Base-by-base conservation (phyloP, 2,888 invertebrate genomes). In the Eucera pruinosa region DNA sequence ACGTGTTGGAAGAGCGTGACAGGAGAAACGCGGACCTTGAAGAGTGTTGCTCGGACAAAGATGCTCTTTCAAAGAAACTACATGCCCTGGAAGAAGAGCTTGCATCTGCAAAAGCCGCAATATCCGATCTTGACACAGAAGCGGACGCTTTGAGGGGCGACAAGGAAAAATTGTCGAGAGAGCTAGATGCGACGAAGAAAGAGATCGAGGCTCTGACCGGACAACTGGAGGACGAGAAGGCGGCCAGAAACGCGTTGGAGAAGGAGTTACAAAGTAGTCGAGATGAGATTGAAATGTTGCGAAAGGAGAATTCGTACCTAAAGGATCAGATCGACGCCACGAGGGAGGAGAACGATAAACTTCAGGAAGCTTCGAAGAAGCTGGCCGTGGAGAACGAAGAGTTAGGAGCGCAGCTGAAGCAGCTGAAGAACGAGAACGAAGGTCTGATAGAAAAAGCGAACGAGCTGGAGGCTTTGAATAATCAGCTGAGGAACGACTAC, bases 11-110 rank as follows among this genome's bases (percentile, higher is more conserved):
- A 4, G 58, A 75, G 15, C 72, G 82, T 23, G 81, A 78, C 18
- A 58, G n/a, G 1, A 71, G 74, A 45, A 62, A 79, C 36, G 57
- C 41, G 5, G 80, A 86, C 15, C 68, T 86, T 4, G 85, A 86
- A 36, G 69, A 78, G 20, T 74, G 80, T 61, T 74, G 78, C 4
- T 36, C 55, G 9, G 81, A 84, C 5, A 80, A 55, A 47, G 82
- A 80, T 1, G 71, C 70, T 23, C 60, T 87, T 13, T 50, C 54
- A 15, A 27, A 65, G 15, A 75, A 71, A 48, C 62, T 82, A 7
- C 50, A 72, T 20, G 62, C 58, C 15, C 39, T 84, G 6, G 71
- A 85, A 48, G 62, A 69, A 0, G 57, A 83, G 18, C 54, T 84
- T 27, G 73, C 60, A 3, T 36, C 70, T 6, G 61, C 62, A 13